Conservation (phyloP, 2,888 invertebrate species). For the Andrena haemorrhoa region DNA sequence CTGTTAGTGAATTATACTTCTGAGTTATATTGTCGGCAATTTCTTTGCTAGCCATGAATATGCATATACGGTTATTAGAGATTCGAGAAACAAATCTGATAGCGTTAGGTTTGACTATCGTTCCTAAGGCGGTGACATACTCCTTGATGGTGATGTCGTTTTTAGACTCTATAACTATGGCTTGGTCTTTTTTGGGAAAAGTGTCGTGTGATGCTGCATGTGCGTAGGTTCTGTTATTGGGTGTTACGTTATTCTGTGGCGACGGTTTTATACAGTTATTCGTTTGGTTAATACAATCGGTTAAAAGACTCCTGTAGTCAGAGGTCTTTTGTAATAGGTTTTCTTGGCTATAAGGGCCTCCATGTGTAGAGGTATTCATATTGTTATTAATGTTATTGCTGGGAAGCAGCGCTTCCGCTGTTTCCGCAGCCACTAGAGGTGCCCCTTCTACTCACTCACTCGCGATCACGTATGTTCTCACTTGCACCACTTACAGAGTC, state of each 20-base stretch:
- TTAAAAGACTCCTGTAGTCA: slow-evolving; percentile 1
- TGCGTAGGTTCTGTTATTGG: neutral
- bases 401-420: neutral
- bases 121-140: neutral
- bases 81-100: neutral
- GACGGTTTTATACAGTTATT: neutral
- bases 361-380: neutral
- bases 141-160: neutral
- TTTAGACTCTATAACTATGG: neutral
- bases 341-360: neutral
- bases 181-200: neutral
- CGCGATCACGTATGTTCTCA: neutral
- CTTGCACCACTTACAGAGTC: neutral
- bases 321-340: neutral
- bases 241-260: neutral
- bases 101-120: neutral
- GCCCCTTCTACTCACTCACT: slow-evolving; percentile 1
- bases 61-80: neutral
- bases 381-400: neutral
- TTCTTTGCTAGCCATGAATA: too few relatives aligned
- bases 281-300: neutral
- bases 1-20: neutral
- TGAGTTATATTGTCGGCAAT: neutral
- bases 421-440: neutral
- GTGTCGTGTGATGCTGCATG: slow-evolving; percentile 4